Evolutionary conservation across 2,888 invertebrate genomes (phyloP).

Genomic region (Deilephila porcellus): DNA sequence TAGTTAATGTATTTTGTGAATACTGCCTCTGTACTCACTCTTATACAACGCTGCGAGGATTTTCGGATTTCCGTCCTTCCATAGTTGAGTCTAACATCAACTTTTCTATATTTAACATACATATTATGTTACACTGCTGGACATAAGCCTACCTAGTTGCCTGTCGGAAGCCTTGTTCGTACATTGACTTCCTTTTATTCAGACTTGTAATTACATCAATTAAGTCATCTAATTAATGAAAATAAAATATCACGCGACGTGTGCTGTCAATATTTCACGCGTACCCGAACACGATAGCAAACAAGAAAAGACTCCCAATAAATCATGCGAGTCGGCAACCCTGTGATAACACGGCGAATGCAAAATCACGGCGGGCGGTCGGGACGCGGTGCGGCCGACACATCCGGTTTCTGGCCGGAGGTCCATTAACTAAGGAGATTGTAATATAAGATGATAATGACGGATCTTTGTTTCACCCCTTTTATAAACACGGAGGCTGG

Average conservation of each 20-base stretch:
- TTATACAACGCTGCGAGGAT: too few species aligned
- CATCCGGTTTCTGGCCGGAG: slow-evolving; percentile 49
- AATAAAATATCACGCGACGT: background rate
- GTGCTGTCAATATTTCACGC: background rate
- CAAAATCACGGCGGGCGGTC: slow-evolving; percentile 55
- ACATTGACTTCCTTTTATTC: too few species aligned
- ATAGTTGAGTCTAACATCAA: too few species aligned
- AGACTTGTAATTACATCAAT: too few species aligned
- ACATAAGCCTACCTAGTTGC: too few species aligned
- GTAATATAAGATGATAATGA: slow-evolving; percentile 46
- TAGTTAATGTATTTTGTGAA: too few species aligned
- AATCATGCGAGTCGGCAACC: slow-evolving; percentile 42
- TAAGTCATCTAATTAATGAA: background rate
- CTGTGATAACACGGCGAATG: slow-evolving; percentile 52
- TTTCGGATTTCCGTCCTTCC: too few species aligned
- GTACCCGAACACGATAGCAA: background rate
- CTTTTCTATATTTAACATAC: too few species aligned
- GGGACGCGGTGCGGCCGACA: slow-evolving; percentile 36
- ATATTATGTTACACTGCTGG: too few species aligned
- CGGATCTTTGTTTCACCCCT: slow-evolving; percentile 31
- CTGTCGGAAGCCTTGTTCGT: too few species aligned
- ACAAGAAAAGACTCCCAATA: slow-evolving; percentile 5
- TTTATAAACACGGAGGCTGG: slow-evolving; percentile 22
- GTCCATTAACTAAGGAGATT: slow-evolving; percentile 43
- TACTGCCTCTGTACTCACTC: too few species aligned